phyloP scores from a whole-genome alignment of 1,140 invertebrate species.

The Xylocopa sonorina region DNA sequence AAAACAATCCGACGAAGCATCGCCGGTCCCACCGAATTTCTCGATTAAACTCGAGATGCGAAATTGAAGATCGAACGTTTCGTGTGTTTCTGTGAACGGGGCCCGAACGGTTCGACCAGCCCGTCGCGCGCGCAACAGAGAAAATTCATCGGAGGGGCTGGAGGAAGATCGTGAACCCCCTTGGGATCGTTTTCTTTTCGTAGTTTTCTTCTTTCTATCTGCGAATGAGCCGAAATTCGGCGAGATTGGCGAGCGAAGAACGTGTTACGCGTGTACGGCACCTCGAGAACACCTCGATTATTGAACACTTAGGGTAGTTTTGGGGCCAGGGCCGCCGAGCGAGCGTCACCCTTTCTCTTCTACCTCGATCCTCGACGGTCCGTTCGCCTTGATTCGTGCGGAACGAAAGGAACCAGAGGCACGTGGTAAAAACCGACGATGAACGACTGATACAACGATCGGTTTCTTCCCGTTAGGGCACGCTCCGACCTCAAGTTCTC shows the following conservation, averaged over 20 bases:
- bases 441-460: neutral
- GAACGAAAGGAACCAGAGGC: conserved; percentile 42
- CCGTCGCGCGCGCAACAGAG: conserved; percentile 44
- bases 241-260: conserved; percentile 62
- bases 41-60: neutral
- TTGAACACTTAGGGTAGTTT: conserved; percentile 80
- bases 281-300: conserved; percentile 74
- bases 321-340: conserved; percentile 72
- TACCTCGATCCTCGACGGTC: conserved; percentile 48
- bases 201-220: neutral
- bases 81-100: neutral
- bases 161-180: conserved; percentile 23
- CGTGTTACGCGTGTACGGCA: conserved; percentile 69
- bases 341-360: conserved; percentile 50
- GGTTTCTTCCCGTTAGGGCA: conserved; percentile 5
- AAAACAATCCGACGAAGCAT: conserved; percentile 23
- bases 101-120: conserved; percentile 17
- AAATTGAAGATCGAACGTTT: neutral
- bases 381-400: conserved; percentile 34
- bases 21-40: conserved; percentile 17
- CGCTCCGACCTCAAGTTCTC: neutral
- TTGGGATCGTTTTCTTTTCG: neutral
- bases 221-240: conserved; percentile 7
- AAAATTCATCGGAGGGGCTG: conserved; percentile 54
- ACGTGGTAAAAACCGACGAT: conserved; percentile 34